Percentiles rank a stretch among this genome's conserved stretches.
phyloP scores from a whole-genome alignment of 2,888 invertebrate species.

The Latrodectus hesperus region DNA sequence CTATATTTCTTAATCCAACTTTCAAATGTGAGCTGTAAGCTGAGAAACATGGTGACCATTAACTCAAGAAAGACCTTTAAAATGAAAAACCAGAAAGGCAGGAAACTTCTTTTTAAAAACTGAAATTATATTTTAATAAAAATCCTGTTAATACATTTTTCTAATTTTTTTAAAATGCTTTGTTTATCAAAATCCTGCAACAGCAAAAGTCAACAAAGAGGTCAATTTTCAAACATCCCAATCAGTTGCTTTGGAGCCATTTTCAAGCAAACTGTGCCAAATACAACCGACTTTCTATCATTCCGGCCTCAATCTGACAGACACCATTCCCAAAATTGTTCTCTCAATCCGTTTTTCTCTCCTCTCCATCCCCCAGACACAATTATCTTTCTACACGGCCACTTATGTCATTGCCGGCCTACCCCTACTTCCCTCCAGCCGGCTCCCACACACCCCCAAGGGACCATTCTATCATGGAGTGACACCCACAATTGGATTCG shows the following conservation, averaged over 20 bases:
- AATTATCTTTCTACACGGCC: conserved; percentile 69
- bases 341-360: conserved; percentile 42
- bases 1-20: no score
- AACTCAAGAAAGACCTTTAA: no score
- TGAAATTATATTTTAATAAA: no score
- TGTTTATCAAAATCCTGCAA: no score
- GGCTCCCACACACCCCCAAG: conserved; percentile 34
- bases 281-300: conserved; percentile 16
- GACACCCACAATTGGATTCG: conserved; percentile 68
- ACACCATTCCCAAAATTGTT: conserved; percentile 59
- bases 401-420: conserved; percentile 61
- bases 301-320: conserved; percentile 62
- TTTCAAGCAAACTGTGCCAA: not conserved
- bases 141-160: no score
- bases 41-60: no score
- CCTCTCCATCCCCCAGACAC: conserved; percentile 51
- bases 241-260: not conserved
- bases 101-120: no score
- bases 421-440: conserved; percentile 12
- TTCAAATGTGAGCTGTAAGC: no score
- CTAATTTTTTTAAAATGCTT: no score
- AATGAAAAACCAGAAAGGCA: no score
- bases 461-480: conserved; percentile 61
- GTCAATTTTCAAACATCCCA: not conserved
- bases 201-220: no score